Evolutionary conservation across 2,113 vertebrate species (phyloP), one percentile per base, ranked within the genome.

Genomic region (Lipotes vexillifer): DNA sequence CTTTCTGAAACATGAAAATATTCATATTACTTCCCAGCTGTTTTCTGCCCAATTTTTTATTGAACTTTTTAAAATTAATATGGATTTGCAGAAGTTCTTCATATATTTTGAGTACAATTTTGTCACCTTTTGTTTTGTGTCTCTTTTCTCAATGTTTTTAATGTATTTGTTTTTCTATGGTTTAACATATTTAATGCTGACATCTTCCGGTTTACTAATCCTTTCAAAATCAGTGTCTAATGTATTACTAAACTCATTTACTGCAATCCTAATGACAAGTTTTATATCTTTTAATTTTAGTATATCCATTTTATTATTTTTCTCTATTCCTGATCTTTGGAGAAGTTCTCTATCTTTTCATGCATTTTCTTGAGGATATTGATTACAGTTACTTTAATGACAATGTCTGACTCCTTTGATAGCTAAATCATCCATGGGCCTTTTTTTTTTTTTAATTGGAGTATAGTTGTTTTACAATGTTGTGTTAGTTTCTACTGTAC

Each of bases 1-100:
- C 17, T 81, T 96, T 71, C 17, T 65, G 27, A 92, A 88, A 63
- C 21, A 81, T 71, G 66, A 93, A 93, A 96, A 46, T 68, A 68
- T 33, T 61, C 23, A 25, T 44, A 75, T 86, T 86, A 13, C 17
- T 88, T 92, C 9, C 5, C 44, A 78, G 36, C 0, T 74, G 5
- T 1, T 49, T 90, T 69, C 14, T 41, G 38, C 21, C 14, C 38
- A 69, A 17, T 88, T 92, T 71, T 91, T 0, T 77, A 21, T 17
- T 59, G 11, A 55, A 6, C 29, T 49, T 49, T 63, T 59, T 49
- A 81, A 1, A 77, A 68, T 29, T 89, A 15, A 41, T 59, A 29
- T 66, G 31, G 3, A 27, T 38, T 81, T 85, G 0, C 36, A 74
- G 31, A 84, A 63, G 33, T 20, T 68, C 3, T 77, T 78, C 6